Conservation (phyloP, 2,797 vertebrate species). For the Bufotes viridis region DNA sequence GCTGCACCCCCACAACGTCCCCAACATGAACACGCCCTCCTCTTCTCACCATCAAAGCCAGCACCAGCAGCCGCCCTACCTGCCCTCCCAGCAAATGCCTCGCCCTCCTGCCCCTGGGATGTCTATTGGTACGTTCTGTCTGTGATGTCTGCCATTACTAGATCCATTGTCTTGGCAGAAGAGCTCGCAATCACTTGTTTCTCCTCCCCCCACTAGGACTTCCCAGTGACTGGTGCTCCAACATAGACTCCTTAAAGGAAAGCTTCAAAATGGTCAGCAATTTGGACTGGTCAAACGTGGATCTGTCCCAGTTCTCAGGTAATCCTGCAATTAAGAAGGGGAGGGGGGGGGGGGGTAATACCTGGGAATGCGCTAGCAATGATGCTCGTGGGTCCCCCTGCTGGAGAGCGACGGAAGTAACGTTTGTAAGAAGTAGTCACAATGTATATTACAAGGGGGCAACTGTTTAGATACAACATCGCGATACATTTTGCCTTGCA, state of each 20-base stretch:
- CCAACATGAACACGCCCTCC: conserved; percentile 41
- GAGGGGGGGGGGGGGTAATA: background rate
- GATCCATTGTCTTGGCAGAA: background rate
- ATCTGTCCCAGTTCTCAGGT: conserved; percentile 95
- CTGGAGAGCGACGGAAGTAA: background rate
- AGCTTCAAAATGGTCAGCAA: conserved; percentile 95
- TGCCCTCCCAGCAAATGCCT: conserved; percentile 71
- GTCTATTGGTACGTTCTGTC: conserved; percentile 11
- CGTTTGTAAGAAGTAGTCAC: background rate
- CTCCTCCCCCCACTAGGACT: conserved; percentile 76
- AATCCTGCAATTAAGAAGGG: conserved; percentile 63
- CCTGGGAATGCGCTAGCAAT: background rate
- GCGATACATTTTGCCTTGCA: background rate
- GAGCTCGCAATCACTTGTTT: conserved; percentile 4
- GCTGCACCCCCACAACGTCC: conserved; percentile 64
- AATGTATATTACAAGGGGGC: background rate
- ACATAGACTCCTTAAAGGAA: conserved; percentile 91
- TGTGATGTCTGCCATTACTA: too few relatives aligned
- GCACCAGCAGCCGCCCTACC: conserved; percentile 62
- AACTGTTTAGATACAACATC: background rate
- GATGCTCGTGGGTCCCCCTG: background rate
- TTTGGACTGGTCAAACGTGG: conserved; percentile 96
- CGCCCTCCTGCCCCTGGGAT: conserved; percentile 63
- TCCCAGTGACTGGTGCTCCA: conserved; percentile 92
- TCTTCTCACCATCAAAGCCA: conserved; percentile 62